Evolutionary conservation across 2,113 vertebrate species (phyloP), one percentile per base, ranked within the genome.

Genomic region (Rynchops niger): DNA sequence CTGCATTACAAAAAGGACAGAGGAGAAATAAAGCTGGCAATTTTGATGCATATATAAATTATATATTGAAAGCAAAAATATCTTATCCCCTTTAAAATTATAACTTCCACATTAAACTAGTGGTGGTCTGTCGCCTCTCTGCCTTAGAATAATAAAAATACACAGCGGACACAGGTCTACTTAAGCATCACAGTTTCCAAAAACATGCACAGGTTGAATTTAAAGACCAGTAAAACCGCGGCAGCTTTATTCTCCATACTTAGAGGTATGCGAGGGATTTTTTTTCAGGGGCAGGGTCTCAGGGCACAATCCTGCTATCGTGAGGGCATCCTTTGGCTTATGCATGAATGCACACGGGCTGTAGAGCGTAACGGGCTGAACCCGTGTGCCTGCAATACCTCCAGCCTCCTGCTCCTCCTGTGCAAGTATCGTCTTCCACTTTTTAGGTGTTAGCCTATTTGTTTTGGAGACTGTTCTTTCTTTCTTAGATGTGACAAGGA

Each of bases 161-260:
- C 1, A 1, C 49, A 56, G 34, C 6, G 1, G 9, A 81, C 34
- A 21, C 9, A 1, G 56, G 43, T 27, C 23, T 61, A 27, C 21
- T 56, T n/a, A 36, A 40, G 40, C 43, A 70, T 13, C 53, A n/a
- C 20, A 23, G 43, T 56, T 65, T 38, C 43, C 36, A 45, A 73
- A 92, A 73, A 20, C 21, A 23, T 0, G 0, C 20, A 32, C 19
- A 22, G 0, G 2, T 8, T 88, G 56, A 32, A 27, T 59, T 70
- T 62, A 38, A 71, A 61, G 66, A 58, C 27, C 15, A 78, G 6
- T 9, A 78, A 21, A 82, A 40, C 9, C 11, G 27, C 45, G 59
- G 38, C 71, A 74, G 59, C 26, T 13, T 62, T 74, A 26, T n/a
- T 67, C 26, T 12, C 22, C 11, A 2, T 4, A 20, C 6, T 34